A percentile compares a stretch with the other conserved stretches of the same genome.
phyloP scores from a whole-genome alignment of 2,888 invertebrate species.

The Tetragonula carbonaria region DNA sequence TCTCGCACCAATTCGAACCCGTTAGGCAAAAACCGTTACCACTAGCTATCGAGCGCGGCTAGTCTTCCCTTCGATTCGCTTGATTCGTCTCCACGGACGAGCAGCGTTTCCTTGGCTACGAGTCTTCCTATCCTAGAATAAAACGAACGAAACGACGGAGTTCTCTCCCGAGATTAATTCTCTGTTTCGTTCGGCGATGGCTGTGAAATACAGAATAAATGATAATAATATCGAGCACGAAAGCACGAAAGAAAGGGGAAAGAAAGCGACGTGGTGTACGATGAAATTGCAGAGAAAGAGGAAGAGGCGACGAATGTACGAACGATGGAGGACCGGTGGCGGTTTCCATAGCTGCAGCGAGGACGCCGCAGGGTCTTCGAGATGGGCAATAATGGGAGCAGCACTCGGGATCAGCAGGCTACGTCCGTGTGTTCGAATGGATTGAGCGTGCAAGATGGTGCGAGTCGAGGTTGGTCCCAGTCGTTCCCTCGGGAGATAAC shows the following conservation, averaged over 20 bases:
- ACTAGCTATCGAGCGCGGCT: slow-evolving; percentile 30
- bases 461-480: slow-evolving; percentile 79
- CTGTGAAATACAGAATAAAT: no score
- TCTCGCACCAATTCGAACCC: slow-evolving; percentile 48
- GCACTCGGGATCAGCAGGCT: slow-evolving; percentile 67
- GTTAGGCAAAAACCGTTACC: slow-evolving; percentile 50
- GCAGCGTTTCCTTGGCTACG: slow-evolving; percentile 34
- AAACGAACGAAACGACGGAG: no score
- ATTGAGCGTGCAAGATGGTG: slow-evolving; percentile 60
- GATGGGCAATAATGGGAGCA: slow-evolving; percentile 79
- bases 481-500: slow-evolving; percentile 77
- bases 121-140: no score
- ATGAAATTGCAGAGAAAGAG: neutral
- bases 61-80: slow-evolving; percentile 19
- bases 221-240: no score
- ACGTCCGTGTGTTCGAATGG: slow-evolving; percentile 49
- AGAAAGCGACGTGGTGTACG: neutral
- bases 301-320: slow-evolving; percentile 39
- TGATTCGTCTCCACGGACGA: slow-evolving; percentile 30
- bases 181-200: no score
- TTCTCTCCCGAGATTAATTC: no score
- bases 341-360: slow-evolving; percentile 26
- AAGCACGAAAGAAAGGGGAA: neutral
- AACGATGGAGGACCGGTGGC: slow-evolving; percentile 44
- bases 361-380: slow-evolving; percentile 32